phyloP scores from a whole-genome alignment of 2,113 vertebrate genomes.

The Nothoprocta pentlandii region DNA sequence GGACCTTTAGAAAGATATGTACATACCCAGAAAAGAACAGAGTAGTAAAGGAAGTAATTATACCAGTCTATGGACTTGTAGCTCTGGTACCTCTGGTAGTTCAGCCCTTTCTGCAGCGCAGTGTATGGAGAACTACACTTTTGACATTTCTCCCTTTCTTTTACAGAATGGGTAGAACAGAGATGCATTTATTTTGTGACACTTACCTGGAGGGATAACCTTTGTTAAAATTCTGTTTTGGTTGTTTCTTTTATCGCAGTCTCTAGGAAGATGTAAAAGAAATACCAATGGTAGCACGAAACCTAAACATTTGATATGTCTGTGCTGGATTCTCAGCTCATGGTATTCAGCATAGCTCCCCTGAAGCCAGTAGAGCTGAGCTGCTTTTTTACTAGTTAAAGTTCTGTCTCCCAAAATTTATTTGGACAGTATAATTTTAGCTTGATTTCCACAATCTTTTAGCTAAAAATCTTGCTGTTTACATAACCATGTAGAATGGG shows the following conservation, averaged over 20 bases:
- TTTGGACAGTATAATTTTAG: not conserved
- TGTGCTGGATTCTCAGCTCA: not conserved
- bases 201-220: not conserved
- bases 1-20: constrained; percentile 58
- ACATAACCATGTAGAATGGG: not conserved
- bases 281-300: not conserved
- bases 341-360: not conserved
- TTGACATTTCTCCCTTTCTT: not conserved
- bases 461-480: not conserved
- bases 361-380: not conserved
- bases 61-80: constrained; percentile 23
- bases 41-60: constrained; percentile 71
- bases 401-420: not conserved
- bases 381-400: not conserved
- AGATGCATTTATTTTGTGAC: not conserved
- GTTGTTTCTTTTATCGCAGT: not conserved
- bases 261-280: not conserved
- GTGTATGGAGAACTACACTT: not conserved
- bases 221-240: constrained; percentile 1
- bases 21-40: constrained; percentile 56
- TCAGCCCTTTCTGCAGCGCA: constrained; percentile 14
- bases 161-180: constrained; percentile 4
- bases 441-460: not conserved
- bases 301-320: not conserved
- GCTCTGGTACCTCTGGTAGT: constrained; percentile 41